Evolutionary conservation across 2,797 vertebrate genomes (phyloP), one percentile per base, ranked within the genome.

Genomic region (Coendou prehensilis): DNA sequence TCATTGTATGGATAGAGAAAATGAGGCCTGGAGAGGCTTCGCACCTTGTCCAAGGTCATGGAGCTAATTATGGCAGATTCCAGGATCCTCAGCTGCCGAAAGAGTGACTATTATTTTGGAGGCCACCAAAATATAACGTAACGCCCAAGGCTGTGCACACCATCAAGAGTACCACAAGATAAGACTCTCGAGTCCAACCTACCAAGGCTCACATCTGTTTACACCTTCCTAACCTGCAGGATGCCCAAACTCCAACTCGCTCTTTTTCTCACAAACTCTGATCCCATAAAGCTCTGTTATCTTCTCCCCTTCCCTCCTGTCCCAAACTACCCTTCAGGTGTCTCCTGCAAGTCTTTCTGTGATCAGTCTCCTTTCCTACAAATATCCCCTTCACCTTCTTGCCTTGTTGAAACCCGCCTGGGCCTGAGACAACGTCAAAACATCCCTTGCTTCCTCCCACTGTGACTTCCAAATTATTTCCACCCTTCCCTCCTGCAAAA

Each of bases 381-480:
- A 63, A 93, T 23, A 73, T 23, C 80, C n/a, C 20, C 33, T 47
- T 88, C 5, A 82, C 23, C 3, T 85, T 14, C 9, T 93, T 84
- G 20, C 11, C 23, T 73, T 84, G 17, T 54, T 61, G 63, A 93
- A 89, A 93, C 4, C 41, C 63, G 47, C 6, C 6, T 94, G 20
- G 37, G 69, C 23, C 33, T 63, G 9, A 87, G 54, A 45, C 33
- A 73, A 71, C 0, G 37, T 33, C 79, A 96, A 37, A 63, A 96
- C 30, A 45, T 61, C 56, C 30, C n/a, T 93, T 80, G n/a, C 23
- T 84, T 10, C 37, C 23, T 67, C 73, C 10, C 63, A 47, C 26
- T 91, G n/a, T 11, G 81, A 33, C 11, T 87, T 93, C 41, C 57
- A 89, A 91, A 91, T 89, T 61, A 83, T 81, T 54, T 91, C 6